Evolutionary conservation across 2,797 vertebrate genomes (phyloP).

Genomic region (Petrocephalus schoutedeni): DNA sequence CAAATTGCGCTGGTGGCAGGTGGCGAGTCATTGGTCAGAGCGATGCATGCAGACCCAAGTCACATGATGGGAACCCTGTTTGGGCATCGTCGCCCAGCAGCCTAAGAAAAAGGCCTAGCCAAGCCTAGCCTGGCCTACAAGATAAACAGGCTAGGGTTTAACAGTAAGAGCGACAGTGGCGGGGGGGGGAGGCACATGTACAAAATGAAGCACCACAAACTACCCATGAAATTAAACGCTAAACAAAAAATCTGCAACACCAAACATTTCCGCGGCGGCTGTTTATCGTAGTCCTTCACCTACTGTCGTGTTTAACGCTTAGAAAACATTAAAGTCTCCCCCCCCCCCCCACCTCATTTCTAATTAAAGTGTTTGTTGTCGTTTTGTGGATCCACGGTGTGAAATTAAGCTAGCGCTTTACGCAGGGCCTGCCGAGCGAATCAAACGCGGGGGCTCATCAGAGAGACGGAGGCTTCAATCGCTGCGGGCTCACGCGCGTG

Average conservation of each 20-base stretch:
- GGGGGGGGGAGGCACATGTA: slow-evolving; percentile 18
- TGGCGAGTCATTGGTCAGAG: not conserved
- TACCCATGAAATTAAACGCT: slow-evolving; percentile 48
- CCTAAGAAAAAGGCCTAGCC: not conserved
- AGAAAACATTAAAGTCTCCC: slow-evolving; percentile 68
- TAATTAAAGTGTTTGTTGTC: slow-evolving; percentile 81
- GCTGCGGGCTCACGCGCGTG: slow-evolving; percentile 79
- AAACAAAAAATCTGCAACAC: slow-evolving; percentile 47
- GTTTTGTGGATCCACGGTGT: slow-evolving; percentile 71
- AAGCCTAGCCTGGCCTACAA: not conserved
- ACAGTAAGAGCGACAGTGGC: not conserved
- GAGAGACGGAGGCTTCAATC: slow-evolving; percentile 77
- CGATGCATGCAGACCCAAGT: not conserved
- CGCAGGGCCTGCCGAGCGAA: slow-evolving; percentile 79
- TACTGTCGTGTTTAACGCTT: slow-evolving; percentile 57
- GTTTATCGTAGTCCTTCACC: slow-evolving; percentile 67
- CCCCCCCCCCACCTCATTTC: slow-evolving; percentile 63
- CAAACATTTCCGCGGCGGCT: slow-evolving; percentile 45
- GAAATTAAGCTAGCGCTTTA: slow-evolving; percentile 83
- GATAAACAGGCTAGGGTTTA: not conserved
- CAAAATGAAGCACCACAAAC: slow-evolving; percentile 52
- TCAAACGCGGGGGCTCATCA: slow-evolving; percentile 71
- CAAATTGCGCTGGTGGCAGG: not conserved
- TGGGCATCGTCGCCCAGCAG: not conserved
- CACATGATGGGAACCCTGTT: not conserved